phyloP scores from a whole-genome alignment of 2,888 invertebrate species.

The Dynastes maya region DNA sequence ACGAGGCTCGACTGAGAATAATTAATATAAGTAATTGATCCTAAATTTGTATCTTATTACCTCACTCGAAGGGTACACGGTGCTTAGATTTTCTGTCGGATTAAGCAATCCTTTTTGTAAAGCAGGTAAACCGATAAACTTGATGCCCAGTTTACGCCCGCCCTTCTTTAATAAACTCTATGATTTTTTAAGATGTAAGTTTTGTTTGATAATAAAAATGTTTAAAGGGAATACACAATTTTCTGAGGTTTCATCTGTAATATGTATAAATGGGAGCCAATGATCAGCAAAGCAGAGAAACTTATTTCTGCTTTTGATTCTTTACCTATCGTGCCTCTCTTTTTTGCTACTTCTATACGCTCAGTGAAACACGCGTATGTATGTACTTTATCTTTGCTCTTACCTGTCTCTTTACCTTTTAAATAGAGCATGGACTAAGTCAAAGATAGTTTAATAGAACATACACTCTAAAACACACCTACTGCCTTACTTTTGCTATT shows the following conservation, averaged over 20 bases:
- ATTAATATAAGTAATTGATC: too few relatives aligned
- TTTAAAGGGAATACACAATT: too few relatives aligned
- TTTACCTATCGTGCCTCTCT: conserved; percentile 18
- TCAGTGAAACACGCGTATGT: conserved; percentile 18
- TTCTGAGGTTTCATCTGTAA: background rate
- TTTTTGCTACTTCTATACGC: conserved; percentile 17
- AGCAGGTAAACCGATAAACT: too few relatives aligned
- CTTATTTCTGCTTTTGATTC: conserved; percentile 26
- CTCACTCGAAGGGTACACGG: too few relatives aligned
- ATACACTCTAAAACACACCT: conserved; percentile 38
- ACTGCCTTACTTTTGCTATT: conserved; percentile 45
- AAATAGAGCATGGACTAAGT: conserved; percentile 34
- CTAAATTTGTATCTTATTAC: too few relatives aligned
- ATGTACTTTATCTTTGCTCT: conserved; percentile 32
- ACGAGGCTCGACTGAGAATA: too few relatives aligned
- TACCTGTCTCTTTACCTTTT: conserved; percentile 29
- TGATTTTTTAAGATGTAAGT: too few relatives aligned
- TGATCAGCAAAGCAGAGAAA: conserved; percentile 19
- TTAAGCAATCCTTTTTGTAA: too few relatives aligned
- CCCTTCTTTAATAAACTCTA: too few relatives aligned
- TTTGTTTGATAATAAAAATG: too few relatives aligned
- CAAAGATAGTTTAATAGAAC: conserved; percentile 35
- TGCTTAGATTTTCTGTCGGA: too few relatives aligned
- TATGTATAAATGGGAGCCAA: background rate
- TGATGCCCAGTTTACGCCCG: too few relatives aligned